These are phyloP conservation scores for Actenoides lindsayi DNA, from an alignment of 2,113 vertebrate species.

Conservation along the genomic window DNA sequence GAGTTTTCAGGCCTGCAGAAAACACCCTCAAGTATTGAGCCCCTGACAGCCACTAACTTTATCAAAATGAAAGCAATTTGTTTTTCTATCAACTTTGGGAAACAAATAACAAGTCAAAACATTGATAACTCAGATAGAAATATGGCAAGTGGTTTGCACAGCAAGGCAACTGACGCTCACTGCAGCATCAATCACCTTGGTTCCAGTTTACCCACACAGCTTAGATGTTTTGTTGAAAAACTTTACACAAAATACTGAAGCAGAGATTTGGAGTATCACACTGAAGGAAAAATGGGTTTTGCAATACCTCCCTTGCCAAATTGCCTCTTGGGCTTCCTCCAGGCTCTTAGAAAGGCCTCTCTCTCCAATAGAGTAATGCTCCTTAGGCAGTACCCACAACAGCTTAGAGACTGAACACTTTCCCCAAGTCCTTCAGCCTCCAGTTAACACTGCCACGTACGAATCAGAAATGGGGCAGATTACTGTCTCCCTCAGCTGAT, in stretches of 20 bases:
- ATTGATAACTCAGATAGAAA: neutral
- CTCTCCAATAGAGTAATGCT: fast-evolving
- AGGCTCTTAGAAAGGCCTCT: neutral
- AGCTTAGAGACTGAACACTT: neutral
- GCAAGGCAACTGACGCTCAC: neutral
- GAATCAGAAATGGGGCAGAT: neutral
- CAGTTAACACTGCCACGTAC: neutral
- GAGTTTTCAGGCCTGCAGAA: neutral
- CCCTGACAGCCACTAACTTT: neutral
- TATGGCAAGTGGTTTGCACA: fast-evolving
- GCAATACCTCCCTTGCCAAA: neutral
- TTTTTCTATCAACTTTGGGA: neutral
- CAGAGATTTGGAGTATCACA: neutral
- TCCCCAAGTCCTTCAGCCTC: neutral
- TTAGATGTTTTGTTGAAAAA: neutral
- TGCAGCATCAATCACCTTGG: neutral
- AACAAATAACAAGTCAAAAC: neutral
- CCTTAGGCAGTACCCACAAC: neutral
- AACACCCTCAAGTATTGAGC: neutral
- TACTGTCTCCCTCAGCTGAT: neutral
- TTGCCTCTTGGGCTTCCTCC: neutral
- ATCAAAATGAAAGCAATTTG: neutral
- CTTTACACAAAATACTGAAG: neutral
- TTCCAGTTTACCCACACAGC: neutral
- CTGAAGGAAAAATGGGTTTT: neutral